Base-by-base conservation (phyloP, 2,888 invertebrate species). In the Ptilodon capucinus region DNA sequence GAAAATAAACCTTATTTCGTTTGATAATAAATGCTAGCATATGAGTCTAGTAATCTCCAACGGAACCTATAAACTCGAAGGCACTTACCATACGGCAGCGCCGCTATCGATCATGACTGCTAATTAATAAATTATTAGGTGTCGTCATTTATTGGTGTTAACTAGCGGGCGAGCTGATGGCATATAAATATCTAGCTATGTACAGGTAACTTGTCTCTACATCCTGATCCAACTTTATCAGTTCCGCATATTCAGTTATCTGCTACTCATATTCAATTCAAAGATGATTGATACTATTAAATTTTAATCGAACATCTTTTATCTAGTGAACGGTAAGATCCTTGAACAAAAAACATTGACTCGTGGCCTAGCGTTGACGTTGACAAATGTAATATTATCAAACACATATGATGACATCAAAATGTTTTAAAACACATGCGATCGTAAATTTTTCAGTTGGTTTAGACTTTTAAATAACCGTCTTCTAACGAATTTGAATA, bases 371-470 rank as follows among this genome's bases (percentile, higher is more conserved):
- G 47, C 34, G 34, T 18, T 53, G 57, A 51, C 64, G 51, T 45
- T 51, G 64, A 62, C 52, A 54, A 66, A 66, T 62, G 54, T 49
- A 30, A 5, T 13, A n/a, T 30, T 13, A n/a, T n/a, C n/a, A n/a
- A n/a, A n/a, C n/a, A n/a, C n/a, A n/a, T n/a, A n/a, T n/a, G n/a
- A n/a, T n/a, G n/a, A n/a, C n/a, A n/a, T n/a, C n/a, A n/a, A n/a
- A n/a, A n/a, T n/a, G n/a, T n/a, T n/a, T n/a, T n/a, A n/a, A n/a
- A n/a, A n/a, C n/a, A n/a, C n/a, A n/a, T n/a, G n/a, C n/a, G n/a
- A n/a, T n/a, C n/a, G n/a, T n/a, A n/a, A n/a, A n/a, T n/a, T n/a
- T n/a, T n/a, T n/a, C n/a, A n/a, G n/a, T n/a, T n/a, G n/a, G n/a
- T n/a, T n/a, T n/a, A n/a, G 7, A 32, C 7, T 32, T 14, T 32